Evolutionary conservation across 2,888 invertebrate species (phyloP).

Genomic region (Hipparchia sbordonii): DNA sequence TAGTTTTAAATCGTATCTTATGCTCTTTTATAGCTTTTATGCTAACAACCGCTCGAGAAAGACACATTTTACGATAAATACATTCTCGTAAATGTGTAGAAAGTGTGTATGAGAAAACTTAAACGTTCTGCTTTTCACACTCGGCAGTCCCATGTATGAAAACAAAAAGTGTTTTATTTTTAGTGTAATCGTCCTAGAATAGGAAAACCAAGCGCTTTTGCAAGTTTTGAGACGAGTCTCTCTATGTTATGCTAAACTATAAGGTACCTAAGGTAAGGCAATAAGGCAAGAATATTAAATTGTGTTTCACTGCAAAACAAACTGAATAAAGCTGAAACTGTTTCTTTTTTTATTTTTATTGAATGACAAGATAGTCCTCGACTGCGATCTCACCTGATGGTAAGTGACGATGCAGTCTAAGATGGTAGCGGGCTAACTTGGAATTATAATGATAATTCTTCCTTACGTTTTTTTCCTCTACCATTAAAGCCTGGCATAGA

Average conservation of each 20-base stretch:
- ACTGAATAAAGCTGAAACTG: too few relatives aligned
- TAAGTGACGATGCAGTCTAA: too few relatives aligned
- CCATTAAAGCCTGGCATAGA: too few relatives aligned
- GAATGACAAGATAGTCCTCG: too few relatives aligned
- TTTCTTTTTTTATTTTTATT: too few relatives aligned
- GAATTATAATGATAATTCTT: too few relatives aligned
- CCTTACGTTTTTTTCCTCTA: too few relatives aligned
- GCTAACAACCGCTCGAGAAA: neutral
- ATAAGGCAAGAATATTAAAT: too few relatives aligned
- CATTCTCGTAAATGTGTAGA: conserved; percentile 8
- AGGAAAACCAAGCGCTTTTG: neutral
- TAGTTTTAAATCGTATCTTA: neutral
- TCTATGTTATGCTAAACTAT: neutral
- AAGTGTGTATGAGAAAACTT: conserved; percentile 15
- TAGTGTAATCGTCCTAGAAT: conserved; percentile 26
- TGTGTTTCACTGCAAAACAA: too few relatives aligned
- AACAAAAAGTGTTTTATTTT: conserved; percentile 38
- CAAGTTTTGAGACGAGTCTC: neutral
- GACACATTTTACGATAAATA: conserved; percentile 5
- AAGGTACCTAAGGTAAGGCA: neutral
- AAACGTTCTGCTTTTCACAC: conserved; percentile 9
- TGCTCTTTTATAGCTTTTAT: neutral
- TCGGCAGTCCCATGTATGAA: conserved; percentile 17
- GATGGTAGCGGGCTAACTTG: too few relatives aligned
- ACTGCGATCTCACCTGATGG: too few relatives aligned